Base-by-base conservation (phyloP, 1,140 invertebrate species). In the Homalodisca vitripennis region DNA sequence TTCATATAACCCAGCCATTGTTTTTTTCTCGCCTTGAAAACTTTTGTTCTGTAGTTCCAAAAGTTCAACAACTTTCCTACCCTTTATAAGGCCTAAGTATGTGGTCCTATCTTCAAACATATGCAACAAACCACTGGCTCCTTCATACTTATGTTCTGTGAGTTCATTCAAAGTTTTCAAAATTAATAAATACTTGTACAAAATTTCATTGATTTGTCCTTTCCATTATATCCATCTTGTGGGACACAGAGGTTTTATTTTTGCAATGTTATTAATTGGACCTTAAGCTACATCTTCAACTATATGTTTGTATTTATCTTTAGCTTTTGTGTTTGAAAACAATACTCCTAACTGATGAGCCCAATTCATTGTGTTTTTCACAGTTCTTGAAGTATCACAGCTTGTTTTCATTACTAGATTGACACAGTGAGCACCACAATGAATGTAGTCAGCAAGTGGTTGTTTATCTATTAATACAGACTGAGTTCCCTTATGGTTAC, bases 141-240 rank as follows among this genome's bases (percentile, higher is more conserved):
- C 48, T 53, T 53, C 48, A 20, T 53, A 53, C 22, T 24, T 53
- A 3, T 24, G 22, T 53, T 53, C 48, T 53, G 48, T 53, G 6
- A 53, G 48, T 14, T 53, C 48, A 53, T 53, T 53, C 48, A 53
- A 53, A 14, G 48, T 53, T 53, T 53, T 53, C 12, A 53, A 22
- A 14, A 53, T 53, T 20, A 53, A 22, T 14, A 20, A 20, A 53
- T 53, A 53, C 48, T 53, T 53, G 12, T 22, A 6, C 6, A n/a
- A 3, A 17, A 41, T 41, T 41, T 41, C 34, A 41, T 41, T 17
- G 6, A 53, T 53, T 53, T 53, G 48, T 14, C 22, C 22, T 53
- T 53, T 24, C 48, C n/a, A 6, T 3, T 53, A 53, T 12, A 53
- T 53, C 48, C 48, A 53, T 22, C 48, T 3, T 53, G 48, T 53